phyloP scores from a whole-genome alignment of 1,140 invertebrate genomes.

The Calliopsis andreniformis region DNA sequence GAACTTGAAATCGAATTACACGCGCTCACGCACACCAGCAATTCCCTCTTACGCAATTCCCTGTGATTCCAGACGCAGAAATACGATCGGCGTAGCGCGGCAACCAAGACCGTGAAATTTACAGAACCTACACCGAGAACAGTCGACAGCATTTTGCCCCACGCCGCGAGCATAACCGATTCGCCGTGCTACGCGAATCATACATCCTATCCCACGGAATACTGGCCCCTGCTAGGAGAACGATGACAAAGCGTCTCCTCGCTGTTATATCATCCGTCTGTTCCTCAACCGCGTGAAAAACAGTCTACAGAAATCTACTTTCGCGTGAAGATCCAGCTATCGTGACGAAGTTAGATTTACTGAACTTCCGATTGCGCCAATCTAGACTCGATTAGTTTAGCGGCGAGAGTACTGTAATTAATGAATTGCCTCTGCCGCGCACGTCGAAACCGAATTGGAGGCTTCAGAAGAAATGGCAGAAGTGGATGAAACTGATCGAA shows the following conservation, averaged over 20 bases:
- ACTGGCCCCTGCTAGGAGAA: too few species aligned
- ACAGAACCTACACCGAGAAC: not conserved
- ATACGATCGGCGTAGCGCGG: conserved; percentile 9
- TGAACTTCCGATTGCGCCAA: conserved; percentile 51
- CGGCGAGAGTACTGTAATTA: conserved; percentile 61
- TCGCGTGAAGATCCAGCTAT: not conserved
- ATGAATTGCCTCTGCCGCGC: conserved; percentile 56
- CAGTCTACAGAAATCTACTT: not conserved
- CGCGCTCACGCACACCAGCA: conserved; percentile 58
- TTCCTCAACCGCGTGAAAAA: not conserved
- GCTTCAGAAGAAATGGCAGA: conserved; percentile 46
- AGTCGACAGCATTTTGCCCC: conserved; percentile 9
- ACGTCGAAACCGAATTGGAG: conserved; percentile 42
- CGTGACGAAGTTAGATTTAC: conserved; percentile 37
- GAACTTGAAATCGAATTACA: conserved; percentile 66
- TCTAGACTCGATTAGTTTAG: conserved; percentile 62
- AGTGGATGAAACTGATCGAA: conserved; percentile 28
- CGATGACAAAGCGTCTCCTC: not conserved
- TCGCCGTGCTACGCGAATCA: not conserved
- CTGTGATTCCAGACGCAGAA: conserved; percentile 36
- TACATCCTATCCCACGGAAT: not conserved
- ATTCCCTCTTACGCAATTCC: conserved; percentile 57
- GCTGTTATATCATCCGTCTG: too few species aligned
- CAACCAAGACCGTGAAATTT: conserved; percentile 37
- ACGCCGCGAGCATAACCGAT: not conserved